These are phyloP conservation scores for Pterobdella sp. DNA, from an alignment of 2,888 invertebrate species.

Conservation along the genomic window DNA sequence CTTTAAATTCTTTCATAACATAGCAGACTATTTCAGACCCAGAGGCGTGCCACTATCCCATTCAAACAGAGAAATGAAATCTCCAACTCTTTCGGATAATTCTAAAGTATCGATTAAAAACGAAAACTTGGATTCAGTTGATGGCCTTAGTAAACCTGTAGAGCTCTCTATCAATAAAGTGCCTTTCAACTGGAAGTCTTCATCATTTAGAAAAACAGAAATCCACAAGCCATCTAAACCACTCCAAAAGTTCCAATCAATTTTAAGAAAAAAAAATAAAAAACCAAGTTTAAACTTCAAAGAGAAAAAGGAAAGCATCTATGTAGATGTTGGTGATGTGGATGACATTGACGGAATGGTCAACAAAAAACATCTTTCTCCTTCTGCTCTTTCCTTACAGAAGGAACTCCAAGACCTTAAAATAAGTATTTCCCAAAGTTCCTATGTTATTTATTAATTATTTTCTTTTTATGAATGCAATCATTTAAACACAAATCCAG, in stretches of 20 bases:
- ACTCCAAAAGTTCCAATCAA: neutral
- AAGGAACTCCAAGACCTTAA: slow-evolving; percentile 17
- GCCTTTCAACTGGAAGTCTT: slow-evolving; percentile 4
- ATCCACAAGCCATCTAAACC: neutral
- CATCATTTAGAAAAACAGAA: neutral
- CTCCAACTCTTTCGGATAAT: neutral
- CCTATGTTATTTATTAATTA: too few species aligned
- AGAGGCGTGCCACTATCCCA: neutral
- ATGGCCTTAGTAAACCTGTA: neutral
- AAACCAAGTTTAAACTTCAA: neutral
- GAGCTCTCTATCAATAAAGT: slow-evolving; percentile 6
- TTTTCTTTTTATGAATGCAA: too few species aligned
- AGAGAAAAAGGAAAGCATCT: slow-evolving; percentile 10
- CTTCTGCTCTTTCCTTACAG: slow-evolving; percentile 22
- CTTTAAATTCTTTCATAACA: neutral
- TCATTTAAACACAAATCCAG: neutral
- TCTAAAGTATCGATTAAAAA: neutral
- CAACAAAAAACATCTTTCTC: slow-evolving; percentile 19
- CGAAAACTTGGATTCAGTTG: neutral
- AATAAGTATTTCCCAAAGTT: neutral
- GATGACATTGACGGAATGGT: slow-evolving; percentile 9
- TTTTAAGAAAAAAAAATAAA: neutral
- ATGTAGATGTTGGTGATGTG: slow-evolving; percentile 22
- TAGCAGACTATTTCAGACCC: neutral
- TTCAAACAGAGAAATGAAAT: neutral